Evolutionary conservation across 1,140 invertebrate species (phyloP), one percentile per base, ranked within the genome.

Genomic region (Neoseiulus cucumeris): DNA sequence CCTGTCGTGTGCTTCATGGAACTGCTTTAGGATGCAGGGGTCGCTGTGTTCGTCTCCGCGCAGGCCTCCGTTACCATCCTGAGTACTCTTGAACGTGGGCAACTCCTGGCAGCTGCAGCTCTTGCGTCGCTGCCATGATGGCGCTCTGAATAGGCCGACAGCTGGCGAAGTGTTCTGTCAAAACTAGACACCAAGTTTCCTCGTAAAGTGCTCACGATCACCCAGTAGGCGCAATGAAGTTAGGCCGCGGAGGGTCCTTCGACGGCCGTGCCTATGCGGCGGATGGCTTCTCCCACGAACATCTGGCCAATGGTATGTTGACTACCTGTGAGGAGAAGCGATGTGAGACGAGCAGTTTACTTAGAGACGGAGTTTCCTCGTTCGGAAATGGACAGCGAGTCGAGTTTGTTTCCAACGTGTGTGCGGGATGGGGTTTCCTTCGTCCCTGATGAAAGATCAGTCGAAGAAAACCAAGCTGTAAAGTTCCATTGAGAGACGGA

Each of bases 291-390:
- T 17, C 14, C 51, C 25, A 25, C 14, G 51, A 59, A 59, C 51
- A 59, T 59, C 22, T 59, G 22, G 51, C 51, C 51, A 59, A 59
- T 33, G 51, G 51, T 59, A 33, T 14, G 51, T 59, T 39, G 33
- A 39, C 33, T 39, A 39, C 33, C 4, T 9, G 9, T 39, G 4
- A 9, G 33, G 9, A n/a, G n/a, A n/a, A n/a, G n/a, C n/a, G n/a
- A n/a, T n/a, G n/a, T n/a, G n/a, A n/a, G n/a, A n/a, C n/a, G n/a
- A n/a, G n/a, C n/a, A n/a, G n/a, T n/a, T n/a, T n/a, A n/a, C n/a
- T n/a, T n/a, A n/a, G n/a, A n/a, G n/a, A n/a, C n/a, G n/a, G n/a
- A n/a, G n/a, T n/a, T n/a, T n/a, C n/a, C n/a, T n/a, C n/a, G n/a
- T n/a, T n/a, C n/a, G n/a, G n/a, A n/a, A n/a, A n/a, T n/a, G n/a